Evolutionary conservation across 2,888 invertebrate genomes (phyloP).

Genomic region (Malthinus flaveolus): DNA sequence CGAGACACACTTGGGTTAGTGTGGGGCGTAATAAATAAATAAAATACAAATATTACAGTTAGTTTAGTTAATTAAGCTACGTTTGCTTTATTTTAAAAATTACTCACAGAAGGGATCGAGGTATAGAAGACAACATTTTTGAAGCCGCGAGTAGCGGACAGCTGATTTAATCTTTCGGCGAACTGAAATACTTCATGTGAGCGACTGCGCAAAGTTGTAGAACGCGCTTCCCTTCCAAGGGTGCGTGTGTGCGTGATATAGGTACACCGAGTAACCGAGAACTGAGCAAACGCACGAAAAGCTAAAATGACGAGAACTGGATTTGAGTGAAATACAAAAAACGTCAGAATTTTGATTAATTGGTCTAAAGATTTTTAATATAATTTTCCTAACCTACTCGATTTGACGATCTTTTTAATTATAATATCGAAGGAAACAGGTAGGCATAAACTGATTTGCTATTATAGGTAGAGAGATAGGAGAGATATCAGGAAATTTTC

Average conservation of each 20-base stretch:
- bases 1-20: too few relatives aligned
- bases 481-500: too few relatives aligned
- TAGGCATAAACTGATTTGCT: too few relatives aligned
- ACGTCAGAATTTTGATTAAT: too few relatives aligned
- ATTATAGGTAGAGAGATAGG: too few relatives aligned
- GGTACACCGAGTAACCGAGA: too few relatives aligned
- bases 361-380: not conserved
- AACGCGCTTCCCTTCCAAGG: too few relatives aligned
- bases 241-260: too few relatives aligned
- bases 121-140: conserved; percentile 49
- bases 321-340: too few relatives aligned
- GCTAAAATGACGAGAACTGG: not conserved
- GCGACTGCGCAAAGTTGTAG: conserved; percentile 39
- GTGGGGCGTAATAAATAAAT: not conserved
- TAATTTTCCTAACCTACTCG: not conserved
- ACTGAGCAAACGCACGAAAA: conserved; percentile 11
- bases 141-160: conserved; percentile 24
- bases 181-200: conserved; percentile 23
- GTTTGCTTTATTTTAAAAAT: conserved; percentile 16
- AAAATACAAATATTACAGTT: conserved; percentile 14
- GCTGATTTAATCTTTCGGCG: conserved; percentile 31
- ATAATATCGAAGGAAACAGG: too few relatives aligned
- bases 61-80: not conserved
- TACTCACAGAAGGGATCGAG: conserved; percentile 49
- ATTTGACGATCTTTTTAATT: too few relatives aligned